Evolutionary conservation across 1,140 invertebrate species (phyloP), one percentile per base, ranked within the genome.

Genomic region (Drosophila sp.): DNA sequence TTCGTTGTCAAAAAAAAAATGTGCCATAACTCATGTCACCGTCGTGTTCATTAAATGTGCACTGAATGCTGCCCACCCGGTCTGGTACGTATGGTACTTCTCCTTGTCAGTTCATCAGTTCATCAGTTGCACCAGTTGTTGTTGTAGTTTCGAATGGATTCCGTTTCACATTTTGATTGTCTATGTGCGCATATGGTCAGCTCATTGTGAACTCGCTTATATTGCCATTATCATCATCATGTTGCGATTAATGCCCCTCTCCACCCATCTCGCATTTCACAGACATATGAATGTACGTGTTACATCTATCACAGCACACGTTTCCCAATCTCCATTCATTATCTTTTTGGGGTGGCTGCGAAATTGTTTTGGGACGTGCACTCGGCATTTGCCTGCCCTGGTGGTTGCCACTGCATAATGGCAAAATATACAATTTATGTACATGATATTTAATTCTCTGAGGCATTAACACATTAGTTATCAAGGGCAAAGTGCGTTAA

Each of bases 131-230:
- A 64, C 56, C 45, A 50, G 57, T 70, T 61, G 56, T 9, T 16
- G 16, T n/a, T 36, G n/a, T n/a, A n/a, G n/a, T n/a, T 36, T 21
- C 6, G 48, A 8, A 29, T 51, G 46, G 45, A 48, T 41, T 27
- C 18, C 62, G 64, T 62, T 64, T 74, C 57, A 53, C 62, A 80
- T 81, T 74, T 81, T 62, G n/a, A 82, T 78, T 81, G 79, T 82
- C 79, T 78, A 81, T 81, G 59, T 82, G 79, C 79, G 75, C 79
- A 81, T 82, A 81, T 81, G 79, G 79, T 82, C 79, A 78, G 63
- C 74, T 82, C 79, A 81, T 81, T 82, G 79, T 78, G 43, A 36
- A 63, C 40, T 81, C 75, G 72, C 70, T 72, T 72, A 69, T 76
- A 78, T 75, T 71, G 74, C 78, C 78, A 81, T 80, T 80, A 80